Evolutionary conservation across 2,113 vertebrate species (phyloP).

Genomic region (Dermatemys mawii): DNA sequence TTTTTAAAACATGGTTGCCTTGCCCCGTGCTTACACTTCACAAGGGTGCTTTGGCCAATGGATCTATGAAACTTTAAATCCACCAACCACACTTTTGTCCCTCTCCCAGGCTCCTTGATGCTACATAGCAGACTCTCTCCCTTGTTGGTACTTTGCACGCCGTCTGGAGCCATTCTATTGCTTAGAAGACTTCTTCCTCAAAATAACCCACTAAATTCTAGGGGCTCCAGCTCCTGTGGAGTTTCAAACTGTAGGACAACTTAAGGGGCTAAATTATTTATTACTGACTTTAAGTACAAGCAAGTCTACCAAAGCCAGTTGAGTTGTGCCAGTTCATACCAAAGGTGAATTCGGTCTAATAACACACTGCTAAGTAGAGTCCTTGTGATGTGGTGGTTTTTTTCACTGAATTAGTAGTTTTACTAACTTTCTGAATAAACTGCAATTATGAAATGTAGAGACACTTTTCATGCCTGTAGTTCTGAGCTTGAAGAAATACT

Average conservation of each 20-base stretch:
- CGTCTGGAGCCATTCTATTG: not conserved
- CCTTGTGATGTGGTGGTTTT: not conserved
- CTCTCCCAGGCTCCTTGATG: not conserved
- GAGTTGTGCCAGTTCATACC: not conserved
- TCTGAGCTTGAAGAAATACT: not conserved
- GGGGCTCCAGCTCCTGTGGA: not conserved
- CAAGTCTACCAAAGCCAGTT: not conserved
- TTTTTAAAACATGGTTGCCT: too few species aligned
- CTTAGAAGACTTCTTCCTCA: not conserved
- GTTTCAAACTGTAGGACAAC: not conserved
- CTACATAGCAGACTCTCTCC: not conserved
- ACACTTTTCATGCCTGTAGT: not conserved
- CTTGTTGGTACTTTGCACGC: not conserved
- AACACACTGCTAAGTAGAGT: not conserved
- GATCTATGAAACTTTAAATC: not conserved
- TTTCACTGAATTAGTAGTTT: not conserved
- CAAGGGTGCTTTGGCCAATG: too few species aligned
- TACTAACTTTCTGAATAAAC: not conserved
- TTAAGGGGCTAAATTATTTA: not conserved
- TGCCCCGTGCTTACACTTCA: too few species aligned
- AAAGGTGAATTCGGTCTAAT: fast-evolving
- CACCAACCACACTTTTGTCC: not conserved
- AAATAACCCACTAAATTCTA: not conserved
- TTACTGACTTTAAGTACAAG: not conserved
- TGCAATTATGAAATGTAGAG: not conserved